phyloP scores from a whole-genome alignment of 2,888 invertebrate species.

The Chaitophorus viminalis region DNA sequence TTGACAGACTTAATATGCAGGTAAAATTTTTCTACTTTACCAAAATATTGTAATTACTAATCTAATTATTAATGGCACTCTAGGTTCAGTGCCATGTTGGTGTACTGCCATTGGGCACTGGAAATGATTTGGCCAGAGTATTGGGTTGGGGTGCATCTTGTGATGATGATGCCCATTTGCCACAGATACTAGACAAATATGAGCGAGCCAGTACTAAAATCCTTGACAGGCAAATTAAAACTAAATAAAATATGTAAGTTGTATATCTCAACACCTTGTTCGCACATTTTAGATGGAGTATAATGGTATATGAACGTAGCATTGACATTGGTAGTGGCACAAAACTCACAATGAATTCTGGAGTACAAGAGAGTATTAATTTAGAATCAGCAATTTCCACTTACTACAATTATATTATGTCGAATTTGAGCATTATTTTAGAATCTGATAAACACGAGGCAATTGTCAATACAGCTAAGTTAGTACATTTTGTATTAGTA shows the following conservation, averaged over 20 bases:
- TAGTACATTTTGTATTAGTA: slow-evolving; percentile 65
- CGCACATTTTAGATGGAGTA: slow-evolving; percentile 79
- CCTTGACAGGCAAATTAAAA: slow-evolving; percentile 80
- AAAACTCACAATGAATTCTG: slow-evolving; percentile 63
- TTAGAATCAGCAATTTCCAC: slow-evolving; percentile 71
- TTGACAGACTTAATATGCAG: slow-evolving; percentile 94
- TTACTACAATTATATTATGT: slow-evolving; percentile 81
- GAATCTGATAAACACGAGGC: slow-evolving; percentile 81
- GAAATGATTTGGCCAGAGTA: slow-evolving; percentile 94
- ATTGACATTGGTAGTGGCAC: slow-evolving; percentile 70
- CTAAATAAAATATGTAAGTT: background rate
- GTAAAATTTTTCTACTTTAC: slow-evolving; percentile 71
- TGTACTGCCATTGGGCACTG: slow-evolving; percentile 93
- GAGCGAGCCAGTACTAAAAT: slow-evolving; percentile 98
- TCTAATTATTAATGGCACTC: slow-evolving; percentile 63
- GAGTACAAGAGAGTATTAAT: slow-evolving; percentile 58
- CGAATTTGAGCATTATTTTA: slow-evolving; percentile 85
- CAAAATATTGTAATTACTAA: background rate
- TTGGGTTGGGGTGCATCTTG: slow-evolving; percentile 97
- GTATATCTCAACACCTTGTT: slow-evolving; percentile 2
- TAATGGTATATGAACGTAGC: slow-evolving; percentile 89
- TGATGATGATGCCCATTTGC: slow-evolving; percentile 93
- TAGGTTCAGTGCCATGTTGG: slow-evolving; percentile 94
- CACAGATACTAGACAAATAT: slow-evolving; percentile 90
- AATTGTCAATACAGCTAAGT: slow-evolving; percentile 79